These are phyloP conservation scores for Nipponia nippon DNA, from an alignment of 2,113 vertebrate genomes.

Conservation along the genomic window DNA sequence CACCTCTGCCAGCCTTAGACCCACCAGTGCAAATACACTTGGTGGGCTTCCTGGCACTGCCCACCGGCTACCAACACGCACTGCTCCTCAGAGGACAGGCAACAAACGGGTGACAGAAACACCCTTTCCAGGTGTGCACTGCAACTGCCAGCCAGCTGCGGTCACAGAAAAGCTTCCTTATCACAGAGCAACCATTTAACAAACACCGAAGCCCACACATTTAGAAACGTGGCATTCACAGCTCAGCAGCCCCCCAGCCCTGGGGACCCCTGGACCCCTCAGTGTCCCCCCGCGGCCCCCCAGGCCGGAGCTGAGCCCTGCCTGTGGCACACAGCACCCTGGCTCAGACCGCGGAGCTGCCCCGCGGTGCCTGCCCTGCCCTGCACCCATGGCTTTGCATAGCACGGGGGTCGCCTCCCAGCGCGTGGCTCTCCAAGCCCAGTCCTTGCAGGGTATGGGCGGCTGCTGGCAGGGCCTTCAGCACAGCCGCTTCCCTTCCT, in stretches of 20 bases:
- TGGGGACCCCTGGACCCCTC: background rate
- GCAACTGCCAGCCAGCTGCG: rapidly evolving
- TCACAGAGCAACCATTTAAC: background rate
- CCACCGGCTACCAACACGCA: background rate
- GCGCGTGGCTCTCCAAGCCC: background rate
- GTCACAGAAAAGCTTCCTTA: background rate
- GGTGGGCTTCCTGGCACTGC: background rate
- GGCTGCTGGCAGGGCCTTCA: background rate
- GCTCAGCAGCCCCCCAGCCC: background rate
- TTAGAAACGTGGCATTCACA: background rate
- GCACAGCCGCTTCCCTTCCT: background rate
- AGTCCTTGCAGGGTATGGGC: background rate
- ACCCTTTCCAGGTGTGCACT: background rate
- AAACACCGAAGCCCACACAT: background rate
- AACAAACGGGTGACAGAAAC: background rate
- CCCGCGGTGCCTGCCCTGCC: background rate
- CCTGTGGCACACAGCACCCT: background rate
- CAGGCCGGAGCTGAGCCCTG: background rate
- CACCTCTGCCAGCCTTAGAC: background rate
- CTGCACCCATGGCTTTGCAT: background rate
- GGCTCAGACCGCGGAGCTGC: background rate
- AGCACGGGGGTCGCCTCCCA: background rate
- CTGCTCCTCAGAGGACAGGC: background rate
- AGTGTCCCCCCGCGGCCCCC: rapidly evolving
- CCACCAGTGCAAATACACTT: background rate